These are phyloP conservation scores for Eupeodes latifasciatus DNA, from an alignment of 2,888 invertebrate genomes.

Conservation along the genomic window DNA sequence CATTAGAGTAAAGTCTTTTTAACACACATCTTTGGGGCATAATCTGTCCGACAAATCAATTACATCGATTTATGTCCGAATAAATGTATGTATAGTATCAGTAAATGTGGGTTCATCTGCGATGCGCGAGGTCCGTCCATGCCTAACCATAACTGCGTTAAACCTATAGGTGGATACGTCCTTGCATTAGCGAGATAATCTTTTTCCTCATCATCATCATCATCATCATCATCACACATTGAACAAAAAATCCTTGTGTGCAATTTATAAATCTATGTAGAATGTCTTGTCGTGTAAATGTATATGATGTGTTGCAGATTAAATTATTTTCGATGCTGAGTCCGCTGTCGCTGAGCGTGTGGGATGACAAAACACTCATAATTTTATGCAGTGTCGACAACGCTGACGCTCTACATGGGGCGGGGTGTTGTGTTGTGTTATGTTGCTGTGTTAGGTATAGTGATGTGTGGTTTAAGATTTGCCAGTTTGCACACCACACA, in stretches of 20 bases:
- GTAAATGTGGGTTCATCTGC: background rate
- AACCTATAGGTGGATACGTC: background rate
- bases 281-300: too few species aligned
- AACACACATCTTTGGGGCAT: conserved; percentile 5
- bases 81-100: background rate
- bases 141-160: background rate
- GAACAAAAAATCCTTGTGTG: conserved; percentile 14
- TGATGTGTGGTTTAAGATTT: background rate
- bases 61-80: conserved; percentile 6
- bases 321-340: conserved; percentile 26
- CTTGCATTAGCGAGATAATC: conserved; percentile 25
- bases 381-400: conserved; percentile 72
- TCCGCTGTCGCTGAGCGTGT: conserved; percentile 45
- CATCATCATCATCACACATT: conserved; percentile 2
- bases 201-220: conserved; percentile 1
- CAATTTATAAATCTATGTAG: conserved; percentile 48
- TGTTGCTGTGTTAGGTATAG: background rate
- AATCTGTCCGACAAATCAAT: conserved; percentile 23
- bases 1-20: background rate
- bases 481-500: conserved; percentile 17
- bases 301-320: conserved; percentile 57
- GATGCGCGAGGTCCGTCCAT: background rate
- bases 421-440: conserved; percentile 15
- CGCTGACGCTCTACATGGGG: conserved; percentile 65
- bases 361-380: conserved; percentile 70